phyloP scores from a whole-genome alignment of 2,113 vertebrate genomes.

The Candoia aspera region DNA sequence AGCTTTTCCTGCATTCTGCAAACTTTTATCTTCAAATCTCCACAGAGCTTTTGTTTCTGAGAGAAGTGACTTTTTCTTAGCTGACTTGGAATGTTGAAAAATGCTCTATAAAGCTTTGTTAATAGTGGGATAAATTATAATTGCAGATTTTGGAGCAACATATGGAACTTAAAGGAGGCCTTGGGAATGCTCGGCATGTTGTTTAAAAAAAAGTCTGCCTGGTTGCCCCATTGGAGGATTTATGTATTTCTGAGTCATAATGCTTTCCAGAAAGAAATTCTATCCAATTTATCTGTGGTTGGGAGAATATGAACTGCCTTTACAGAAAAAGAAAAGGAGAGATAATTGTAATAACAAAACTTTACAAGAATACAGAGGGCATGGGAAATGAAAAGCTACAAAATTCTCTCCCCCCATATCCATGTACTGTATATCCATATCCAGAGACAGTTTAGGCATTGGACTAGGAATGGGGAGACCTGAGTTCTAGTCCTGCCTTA shows the following conservation, averaged over 20 bases:
- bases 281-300: conserved; percentile 17
- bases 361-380: not conserved
- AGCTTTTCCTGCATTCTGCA: conserved; percentile 42
- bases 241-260: conserved; percentile 27
- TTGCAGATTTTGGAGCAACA: conserved; percentile 28
- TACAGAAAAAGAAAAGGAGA: not conserved
- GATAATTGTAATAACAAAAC: conserved; percentile 13
- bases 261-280: conserved; percentile 25
- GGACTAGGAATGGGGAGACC: not conserved
- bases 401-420: not conserved
- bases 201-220: conserved; percentile 25
- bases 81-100: conserved; percentile 49
- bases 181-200: conserved; percentile 57
- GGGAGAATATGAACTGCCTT: not conserved
- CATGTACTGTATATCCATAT: not conserved
- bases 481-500: not conserved
- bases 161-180: conserved; percentile 30
- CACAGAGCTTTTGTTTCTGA: conserved; percentile 39
- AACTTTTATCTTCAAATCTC: conserved; percentile 29
- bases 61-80: not conserved
- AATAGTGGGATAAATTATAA: conserved; percentile 58
- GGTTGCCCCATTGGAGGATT: conserved; percentile 23
- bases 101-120: conserved; percentile 35
- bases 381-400: not conserved
- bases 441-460: not conserved